phyloP scores from a whole-genome alignment of 2,113 vertebrate genomes.

The Marmota flaviventris region DNA sequence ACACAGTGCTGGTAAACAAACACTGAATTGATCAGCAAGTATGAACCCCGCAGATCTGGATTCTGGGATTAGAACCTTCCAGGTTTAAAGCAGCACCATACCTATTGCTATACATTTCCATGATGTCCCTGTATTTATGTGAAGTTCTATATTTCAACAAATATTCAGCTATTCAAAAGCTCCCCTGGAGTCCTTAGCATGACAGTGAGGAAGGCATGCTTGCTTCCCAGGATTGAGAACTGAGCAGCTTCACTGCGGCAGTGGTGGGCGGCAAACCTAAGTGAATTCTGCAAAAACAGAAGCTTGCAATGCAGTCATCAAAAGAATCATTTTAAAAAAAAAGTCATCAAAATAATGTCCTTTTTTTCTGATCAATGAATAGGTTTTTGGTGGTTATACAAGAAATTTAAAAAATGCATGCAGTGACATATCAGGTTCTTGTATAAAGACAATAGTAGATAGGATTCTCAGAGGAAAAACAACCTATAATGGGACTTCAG shows the following conservation, averaged over 20 bases:
- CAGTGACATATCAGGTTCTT: neutral
- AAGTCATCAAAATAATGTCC: too few relatives aligned
- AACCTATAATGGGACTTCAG: neutral
- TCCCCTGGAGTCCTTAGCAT: neutral
- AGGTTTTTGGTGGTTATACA: neutral
- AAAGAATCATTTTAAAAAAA: too few relatives aligned
- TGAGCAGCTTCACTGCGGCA: accelerated
- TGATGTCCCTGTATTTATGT: neutral
- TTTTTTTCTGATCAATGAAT: neutral
- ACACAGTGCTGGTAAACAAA: neutral
- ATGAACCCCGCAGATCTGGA: neutral
- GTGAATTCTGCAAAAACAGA: accelerated
- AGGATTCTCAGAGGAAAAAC: neutral
- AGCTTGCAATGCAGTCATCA: neutral
- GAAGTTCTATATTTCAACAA: neutral
- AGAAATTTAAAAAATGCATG: neutral
- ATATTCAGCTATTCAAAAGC: neutral
- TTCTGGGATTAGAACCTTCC: neutral
- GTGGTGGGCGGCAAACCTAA: accelerated
- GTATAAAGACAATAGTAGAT: neutral
- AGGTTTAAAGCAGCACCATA: accelerated
- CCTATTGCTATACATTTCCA: accelerated
- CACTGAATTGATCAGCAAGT: neutral
- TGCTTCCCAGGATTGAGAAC: neutral
- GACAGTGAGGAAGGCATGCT: neutral